Evolutionary conservation across 2,113 vertebrate species (phyloP).

Genomic region (Dryoscopus gambensis): DNA sequence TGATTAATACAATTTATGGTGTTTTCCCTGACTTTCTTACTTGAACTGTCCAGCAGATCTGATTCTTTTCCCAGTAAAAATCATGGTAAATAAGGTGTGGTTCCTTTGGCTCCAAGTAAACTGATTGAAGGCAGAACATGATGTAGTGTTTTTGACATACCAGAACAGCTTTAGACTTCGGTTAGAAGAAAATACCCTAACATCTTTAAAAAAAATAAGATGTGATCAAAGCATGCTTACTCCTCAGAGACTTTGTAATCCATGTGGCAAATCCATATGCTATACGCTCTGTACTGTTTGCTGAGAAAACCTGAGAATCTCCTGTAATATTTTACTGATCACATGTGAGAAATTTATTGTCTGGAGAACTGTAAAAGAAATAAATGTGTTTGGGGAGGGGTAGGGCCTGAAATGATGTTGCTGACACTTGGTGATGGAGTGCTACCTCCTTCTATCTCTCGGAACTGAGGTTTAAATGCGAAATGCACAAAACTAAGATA

Average conservation of each 20-base stretch:
- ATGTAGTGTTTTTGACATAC: constrained; percentile 1
- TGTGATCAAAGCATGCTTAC: constrained; percentile 5
- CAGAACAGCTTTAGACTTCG: neutral
- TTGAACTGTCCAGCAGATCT: constrained; percentile 30
- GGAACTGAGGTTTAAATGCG: neutral
- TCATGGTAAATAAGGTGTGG: neutral
- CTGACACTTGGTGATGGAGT: neutral
- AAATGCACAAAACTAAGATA: neutral
- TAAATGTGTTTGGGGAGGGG: neutral
- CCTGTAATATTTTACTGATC: neutral
- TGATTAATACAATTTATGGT: neutral
- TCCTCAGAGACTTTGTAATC: constrained; percentile 4
- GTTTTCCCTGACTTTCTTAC: neutral
- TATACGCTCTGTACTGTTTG: neutral
- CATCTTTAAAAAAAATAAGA: neutral
- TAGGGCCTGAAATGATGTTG: neutral
- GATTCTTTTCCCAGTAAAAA: constrained; percentile 5
- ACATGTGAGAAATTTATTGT: neutral
- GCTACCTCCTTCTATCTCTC: neutral
- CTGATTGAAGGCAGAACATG: neutral
- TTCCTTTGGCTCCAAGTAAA: neutral
- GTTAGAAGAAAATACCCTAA: neutral
- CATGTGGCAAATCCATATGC: neutral
- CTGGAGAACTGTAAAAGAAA: neutral
- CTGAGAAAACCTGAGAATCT: neutral